phyloP scores from a whole-genome alignment of 92 coral and sea anemone genomes.

The Porites divaricata region DNA sequence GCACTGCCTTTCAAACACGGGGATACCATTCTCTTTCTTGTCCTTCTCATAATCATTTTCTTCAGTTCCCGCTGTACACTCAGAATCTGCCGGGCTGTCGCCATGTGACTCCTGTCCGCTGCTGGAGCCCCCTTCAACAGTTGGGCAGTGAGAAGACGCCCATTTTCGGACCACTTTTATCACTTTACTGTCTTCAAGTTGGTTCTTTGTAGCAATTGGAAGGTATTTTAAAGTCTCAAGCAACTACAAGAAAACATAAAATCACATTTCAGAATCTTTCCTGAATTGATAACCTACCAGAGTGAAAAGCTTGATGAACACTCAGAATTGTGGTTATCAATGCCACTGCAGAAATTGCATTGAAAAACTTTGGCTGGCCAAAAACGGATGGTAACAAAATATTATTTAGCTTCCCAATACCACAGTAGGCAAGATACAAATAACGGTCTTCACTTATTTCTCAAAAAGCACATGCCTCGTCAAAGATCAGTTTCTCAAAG shows the following conservation, averaged over 20 bases:
- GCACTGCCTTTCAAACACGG: conserved; percentile 49
- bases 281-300: background rate
- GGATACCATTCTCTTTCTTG: conserved; percentile 34
- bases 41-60: conserved; percentile 59
- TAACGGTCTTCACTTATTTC: background rate
- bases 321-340: background rate
- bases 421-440: too few relatives aligned
- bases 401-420: too few relatives aligned
- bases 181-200: conserved; percentile 92
- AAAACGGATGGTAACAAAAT: too few relatives aligned
- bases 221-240: conserved; percentile 81
- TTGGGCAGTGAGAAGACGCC: conserved; percentile 71
- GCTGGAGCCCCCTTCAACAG: conserved; percentile 77
- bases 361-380: background rate
- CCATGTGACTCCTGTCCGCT: conserved; percentile 78
- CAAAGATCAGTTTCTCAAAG: background rate
- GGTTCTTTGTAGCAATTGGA: conserved; percentile 91
- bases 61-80: conserved; percentile 69
- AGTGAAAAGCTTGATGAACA: background rate
- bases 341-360: background rate
- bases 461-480: too few relatives aligned
- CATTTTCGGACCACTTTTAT: conserved; percentile 88
- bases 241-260: conserved; percentile 57
- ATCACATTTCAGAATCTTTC: background rate
- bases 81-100: conserved; percentile 75